Conservation (phyloP, 1,140 invertebrate species). For the Harlomillsia oculata region DNA sequence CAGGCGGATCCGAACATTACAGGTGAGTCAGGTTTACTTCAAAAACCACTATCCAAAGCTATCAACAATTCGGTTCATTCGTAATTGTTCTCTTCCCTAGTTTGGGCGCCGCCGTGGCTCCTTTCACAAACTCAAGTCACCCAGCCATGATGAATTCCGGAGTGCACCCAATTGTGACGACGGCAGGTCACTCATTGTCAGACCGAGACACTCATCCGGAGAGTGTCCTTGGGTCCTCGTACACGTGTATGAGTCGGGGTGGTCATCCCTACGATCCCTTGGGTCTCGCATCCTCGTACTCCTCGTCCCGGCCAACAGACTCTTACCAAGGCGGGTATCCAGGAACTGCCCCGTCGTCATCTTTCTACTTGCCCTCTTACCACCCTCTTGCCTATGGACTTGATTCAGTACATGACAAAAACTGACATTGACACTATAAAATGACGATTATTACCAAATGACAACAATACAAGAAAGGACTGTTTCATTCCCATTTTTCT, state of each 20-base stretch:
- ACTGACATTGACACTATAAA: not conserved
- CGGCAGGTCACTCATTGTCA: constrained; percentile 52
- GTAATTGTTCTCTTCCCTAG: too few relatives aligned
- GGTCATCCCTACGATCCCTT: constrained; percentile 55
- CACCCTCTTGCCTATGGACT: constrained; percentile 17
- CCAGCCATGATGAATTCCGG: constrained; percentile 34
- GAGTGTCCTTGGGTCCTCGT: constrained; percentile 42
- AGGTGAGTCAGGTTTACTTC: too few relatives aligned
- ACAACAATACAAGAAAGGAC: too few relatives aligned
- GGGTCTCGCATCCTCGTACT: constrained; percentile 52
- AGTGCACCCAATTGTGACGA: constrained; percentile 44
- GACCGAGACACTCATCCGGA: constrained; percentile 47
- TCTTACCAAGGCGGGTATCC: constrained; percentile 45
- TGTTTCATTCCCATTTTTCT: too few relatives aligned
- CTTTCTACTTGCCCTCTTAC: constrained; percentile 22
- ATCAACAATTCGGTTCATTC: too few relatives aligned
- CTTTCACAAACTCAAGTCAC: constrained; percentile 38
- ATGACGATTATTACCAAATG: not conserved
- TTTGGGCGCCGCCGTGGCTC: constrained; percentile 33
- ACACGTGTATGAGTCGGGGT: constrained; percentile 53
- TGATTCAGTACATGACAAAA: constrained; percentile 21
- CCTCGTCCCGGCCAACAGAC: constrained; percentile 55
- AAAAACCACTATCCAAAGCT: too few relatives aligned
- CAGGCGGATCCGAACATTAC: constrained; percentile 49
- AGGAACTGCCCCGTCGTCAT: constrained; percentile 9